Percentiles rank a stretch among this genome's conserved stretches.
Conservation (phyloP, 2,888 invertebrate genomes). For the Diadegma fenestrale region DNA sequence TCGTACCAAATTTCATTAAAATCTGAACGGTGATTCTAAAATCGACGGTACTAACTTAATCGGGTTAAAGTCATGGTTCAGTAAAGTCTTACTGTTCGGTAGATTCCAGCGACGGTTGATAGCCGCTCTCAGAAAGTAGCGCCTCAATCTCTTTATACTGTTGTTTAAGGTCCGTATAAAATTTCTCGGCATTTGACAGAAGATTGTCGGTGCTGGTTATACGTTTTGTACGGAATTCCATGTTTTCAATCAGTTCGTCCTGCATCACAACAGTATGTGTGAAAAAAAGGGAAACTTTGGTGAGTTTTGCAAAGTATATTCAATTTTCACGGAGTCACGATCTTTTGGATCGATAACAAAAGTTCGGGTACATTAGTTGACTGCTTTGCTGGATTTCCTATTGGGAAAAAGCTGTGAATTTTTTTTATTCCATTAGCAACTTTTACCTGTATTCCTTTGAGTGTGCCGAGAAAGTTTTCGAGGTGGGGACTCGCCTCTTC, state of each 20-base stretch:
- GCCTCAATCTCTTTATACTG: slow-evolving; percentile 46
- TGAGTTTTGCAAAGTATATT: background rate
- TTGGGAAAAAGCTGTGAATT: background rate
- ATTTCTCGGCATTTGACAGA: slow-evolving; percentile 1
- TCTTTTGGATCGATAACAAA: background rate
- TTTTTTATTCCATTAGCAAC: background rate
- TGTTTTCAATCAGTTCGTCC: slow-evolving; percentile 44
- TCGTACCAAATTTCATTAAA: too few species aligned
- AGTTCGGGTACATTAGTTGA: background rate
- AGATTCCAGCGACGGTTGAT: background rate
- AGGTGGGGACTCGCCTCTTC: slow-evolving; percentile 35
- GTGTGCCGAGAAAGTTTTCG: slow-evolving; percentile 41
- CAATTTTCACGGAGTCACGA: background rate
- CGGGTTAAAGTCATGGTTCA: background rate
- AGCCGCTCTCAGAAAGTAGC: slow-evolving; percentile 50
- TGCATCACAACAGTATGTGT: background rate
- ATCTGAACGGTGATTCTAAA: too few species aligned
- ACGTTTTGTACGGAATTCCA: background rate
- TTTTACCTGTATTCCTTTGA: slow-evolving; percentile 57
- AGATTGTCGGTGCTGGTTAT: slow-evolving; percentile 18
- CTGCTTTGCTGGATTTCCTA: background rate
- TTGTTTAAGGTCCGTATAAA: slow-evolving; percentile 35
- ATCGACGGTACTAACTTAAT: too few species aligned
- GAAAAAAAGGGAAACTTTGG: background rate
- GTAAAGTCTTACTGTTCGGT: slow-evolving; percentile 25